Base-by-base conservation (phyloP, 1,140 invertebrate species). In the Andrena cerasifolii region DNA sequence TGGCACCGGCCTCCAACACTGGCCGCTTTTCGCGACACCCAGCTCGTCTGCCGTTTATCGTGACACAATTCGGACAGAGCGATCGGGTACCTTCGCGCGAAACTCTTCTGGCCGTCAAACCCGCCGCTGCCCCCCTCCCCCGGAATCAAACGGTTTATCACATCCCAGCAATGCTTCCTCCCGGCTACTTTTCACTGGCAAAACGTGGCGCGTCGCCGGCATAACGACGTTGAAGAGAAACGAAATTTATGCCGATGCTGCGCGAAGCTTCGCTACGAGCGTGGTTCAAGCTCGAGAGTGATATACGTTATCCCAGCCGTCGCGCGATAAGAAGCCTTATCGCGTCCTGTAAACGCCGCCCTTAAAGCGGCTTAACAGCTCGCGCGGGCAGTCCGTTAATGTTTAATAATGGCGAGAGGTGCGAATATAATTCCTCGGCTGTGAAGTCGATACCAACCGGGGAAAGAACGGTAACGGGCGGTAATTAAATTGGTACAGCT, bases 1-100 rank as follows among this genome's bases (percentile, higher is more conserved):
- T 70, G 47, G 26, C 47, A 21, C 66, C 24, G 45, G 51, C 67
- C 53, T 47, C 62, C 67, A 16, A 31, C 67, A 51, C 31, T 56
- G 76, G 76, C 68, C 68, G 76, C 58, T 78, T 72, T 72, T 63
- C 76, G 67, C 76, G 76, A 63, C 66, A 77, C 7, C 36, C n/a
- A 40, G 1, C 65, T 28, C 59, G 3, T 2, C n/a, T 33, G 18
- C 31, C 54, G 74, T 76, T 75, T 66, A 36, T 66, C 53, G 73
- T 45, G 24, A 24, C 26, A 21, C 26, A 33, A n/a, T 26, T 28
- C 62, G 43, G 62, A 66, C 54, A 24, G 26, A 45, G 71, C 61
- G 66, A 77, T 71, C 74, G 66, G 61, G 61, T 71, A 71, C 61
- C 74, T 68, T 59, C 21, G 18, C 14, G 56, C 45, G 40, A 40